phyloP scores from a whole-genome alignment of 2,113 vertebrate species.

The Grammomys dolichurus region DNA sequence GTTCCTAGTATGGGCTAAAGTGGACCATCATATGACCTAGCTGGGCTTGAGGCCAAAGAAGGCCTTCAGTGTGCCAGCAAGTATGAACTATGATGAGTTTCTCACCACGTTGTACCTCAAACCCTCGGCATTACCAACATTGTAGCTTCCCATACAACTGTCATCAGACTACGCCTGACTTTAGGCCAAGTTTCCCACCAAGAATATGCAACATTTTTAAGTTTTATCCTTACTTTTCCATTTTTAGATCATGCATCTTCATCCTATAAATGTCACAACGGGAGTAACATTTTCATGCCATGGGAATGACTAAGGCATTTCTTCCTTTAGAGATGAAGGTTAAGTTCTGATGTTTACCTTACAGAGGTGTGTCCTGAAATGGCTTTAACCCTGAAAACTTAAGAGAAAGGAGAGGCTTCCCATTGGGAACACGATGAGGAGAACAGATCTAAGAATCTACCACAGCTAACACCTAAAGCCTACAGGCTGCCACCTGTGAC shows the following conservation, averaged over 20 bases:
- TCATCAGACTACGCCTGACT: too few species aligned
- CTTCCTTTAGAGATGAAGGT: background rate
- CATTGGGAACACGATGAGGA: background rate
- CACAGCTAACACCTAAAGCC: background rate
- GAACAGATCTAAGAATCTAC: fast-evolving
- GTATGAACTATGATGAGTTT: too few species aligned
- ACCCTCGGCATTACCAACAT: too few species aligned
- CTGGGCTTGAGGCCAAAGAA: too few species aligned
- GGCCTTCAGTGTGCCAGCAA: too few species aligned
- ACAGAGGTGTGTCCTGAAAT: background rate
- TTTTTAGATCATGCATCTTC: background rate
- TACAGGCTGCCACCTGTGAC: background rate
- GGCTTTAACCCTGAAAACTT: background rate
- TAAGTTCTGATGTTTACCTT: background rate
- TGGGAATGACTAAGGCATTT: background rate
- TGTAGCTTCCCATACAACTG: background rate
- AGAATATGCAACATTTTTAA: too few species aligned
- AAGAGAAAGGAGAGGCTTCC: background rate
- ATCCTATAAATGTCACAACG: background rate
- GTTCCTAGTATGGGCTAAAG: too few species aligned
- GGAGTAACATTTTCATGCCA: background rate
- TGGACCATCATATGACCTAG: too few species aligned
- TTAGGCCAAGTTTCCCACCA: too few species aligned
- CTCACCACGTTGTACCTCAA: background rate
- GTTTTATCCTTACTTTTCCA: too few species aligned